Conservation (phyloP, 2,797 vertebrate genomes). For the Amniataba percoides region DNA sequence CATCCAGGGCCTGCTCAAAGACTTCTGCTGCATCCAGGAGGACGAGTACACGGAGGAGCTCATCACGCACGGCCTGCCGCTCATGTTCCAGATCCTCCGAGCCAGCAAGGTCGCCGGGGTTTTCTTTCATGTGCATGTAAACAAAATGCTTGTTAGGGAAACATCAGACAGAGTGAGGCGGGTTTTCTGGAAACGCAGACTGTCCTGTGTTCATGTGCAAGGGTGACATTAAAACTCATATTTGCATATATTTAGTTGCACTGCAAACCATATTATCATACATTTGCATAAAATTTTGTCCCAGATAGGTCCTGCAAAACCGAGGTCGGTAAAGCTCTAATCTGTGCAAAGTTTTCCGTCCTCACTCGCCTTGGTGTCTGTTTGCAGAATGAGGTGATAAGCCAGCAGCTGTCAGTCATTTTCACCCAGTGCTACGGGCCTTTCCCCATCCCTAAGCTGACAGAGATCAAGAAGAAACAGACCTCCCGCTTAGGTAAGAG, state of each 20-base stretch:
- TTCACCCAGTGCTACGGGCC: conserved; percentile 89
- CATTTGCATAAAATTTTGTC: conserved; percentile 59
- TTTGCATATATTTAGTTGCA: conserved; percentile 60
- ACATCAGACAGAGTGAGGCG: conserved; percentile 35
- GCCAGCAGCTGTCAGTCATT: conserved; percentile 88
- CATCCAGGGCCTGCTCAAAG: conserved; percentile 88
- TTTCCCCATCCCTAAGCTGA: conserved; percentile 88
- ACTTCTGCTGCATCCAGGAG: conserved; percentile 88
- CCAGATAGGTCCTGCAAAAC: conserved; percentile 7
- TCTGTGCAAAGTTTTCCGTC: conserved; percentile 20
- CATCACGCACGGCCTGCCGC: conserved; percentile 87
- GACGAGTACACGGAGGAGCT: conserved; percentile 89
- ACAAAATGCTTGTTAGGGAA: conserved; percentile 51
- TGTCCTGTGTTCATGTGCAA: conserved; percentile 4
- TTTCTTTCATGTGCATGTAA: conserved; percentile 46
- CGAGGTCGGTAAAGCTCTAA: not conserved
- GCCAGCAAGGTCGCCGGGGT: conserved; percentile 84
- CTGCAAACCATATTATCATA: conserved; percentile 52
- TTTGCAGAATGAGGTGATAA: conserved; percentile 87
- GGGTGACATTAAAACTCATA: conserved; percentile 47
- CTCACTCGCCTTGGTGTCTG: conserved; percentile 42
- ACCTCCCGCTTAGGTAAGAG: conserved; percentile 84
- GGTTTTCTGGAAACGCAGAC: conserved; percentile 40
- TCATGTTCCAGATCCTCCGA: conserved; percentile 90
- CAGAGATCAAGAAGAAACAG: conserved; percentile 88